A percentile compares a stretch with the other conserved stretches of the same genome.
Evolutionary conservation across 2,797 vertebrate species (phyloP).

Genomic region (Delichon dasypus): DNA sequence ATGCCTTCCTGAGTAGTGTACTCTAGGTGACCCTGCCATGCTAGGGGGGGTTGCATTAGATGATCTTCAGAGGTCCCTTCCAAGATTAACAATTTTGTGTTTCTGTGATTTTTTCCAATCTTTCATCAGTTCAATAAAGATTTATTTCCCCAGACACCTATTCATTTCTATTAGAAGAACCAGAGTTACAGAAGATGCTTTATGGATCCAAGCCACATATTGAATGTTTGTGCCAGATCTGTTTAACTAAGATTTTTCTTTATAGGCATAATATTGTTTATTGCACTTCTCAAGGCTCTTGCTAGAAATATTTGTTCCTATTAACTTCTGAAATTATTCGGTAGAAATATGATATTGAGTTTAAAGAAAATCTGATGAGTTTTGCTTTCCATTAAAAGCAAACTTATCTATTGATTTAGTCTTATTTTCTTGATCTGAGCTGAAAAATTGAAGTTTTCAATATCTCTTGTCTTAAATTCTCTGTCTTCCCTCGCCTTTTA

Average conservation of each 20-base stretch:
- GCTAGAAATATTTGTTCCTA: not conserved
- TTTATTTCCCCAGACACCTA: not conserved
- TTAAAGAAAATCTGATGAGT: not conserved
- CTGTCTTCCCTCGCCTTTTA: not conserved
- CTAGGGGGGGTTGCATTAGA: accelerated
- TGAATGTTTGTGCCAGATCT: not conserved
- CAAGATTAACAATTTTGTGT: not conserved
- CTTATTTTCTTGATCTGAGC: not conserved
- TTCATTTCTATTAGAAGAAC: not conserved
- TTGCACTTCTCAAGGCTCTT: not conserved
- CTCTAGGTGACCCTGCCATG: not conserved
- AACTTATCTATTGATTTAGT: not conserved
- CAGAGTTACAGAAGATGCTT: not conserved
- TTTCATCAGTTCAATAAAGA: not conserved
- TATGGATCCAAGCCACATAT: not conserved
- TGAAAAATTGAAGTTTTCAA: not conserved
- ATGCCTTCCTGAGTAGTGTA: accelerated
- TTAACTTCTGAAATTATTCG: not conserved
- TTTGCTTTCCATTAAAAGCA: not conserved
- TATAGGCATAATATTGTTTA: not conserved
- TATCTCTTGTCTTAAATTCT: not conserved
- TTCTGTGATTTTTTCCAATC: not conserved
- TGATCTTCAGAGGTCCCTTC: not conserved
- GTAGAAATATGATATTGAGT: not conserved
- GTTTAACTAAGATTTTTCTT: not conserved